Conservation (phyloP, 2,888 invertebrate genomes). For the Drosophila meridionalis region DNA sequence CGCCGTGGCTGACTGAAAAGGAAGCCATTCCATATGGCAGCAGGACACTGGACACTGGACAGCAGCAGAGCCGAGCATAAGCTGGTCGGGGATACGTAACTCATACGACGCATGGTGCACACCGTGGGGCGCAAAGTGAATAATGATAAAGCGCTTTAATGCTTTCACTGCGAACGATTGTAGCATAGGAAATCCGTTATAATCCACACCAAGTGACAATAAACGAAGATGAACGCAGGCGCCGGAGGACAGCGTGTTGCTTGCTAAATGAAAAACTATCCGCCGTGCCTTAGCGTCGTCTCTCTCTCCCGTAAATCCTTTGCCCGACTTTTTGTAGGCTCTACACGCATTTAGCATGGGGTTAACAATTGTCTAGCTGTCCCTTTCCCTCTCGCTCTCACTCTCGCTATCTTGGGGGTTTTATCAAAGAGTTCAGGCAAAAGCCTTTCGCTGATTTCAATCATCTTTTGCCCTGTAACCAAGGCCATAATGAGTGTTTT, state of each 20-base stretch:
- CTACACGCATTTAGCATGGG: conserved; percentile 24
- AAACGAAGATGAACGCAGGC: conserved; percentile 65
- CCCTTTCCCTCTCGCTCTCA: background rate
- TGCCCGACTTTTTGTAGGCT: conserved; percentile 15
- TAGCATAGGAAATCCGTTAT: conserved; percentile 76
- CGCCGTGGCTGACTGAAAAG: conserved; percentile 16
- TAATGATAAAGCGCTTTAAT: conserved; percentile 82
- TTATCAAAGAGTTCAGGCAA: conserved; percentile 22
- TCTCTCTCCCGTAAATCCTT: conserved; percentile 45
- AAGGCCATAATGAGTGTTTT: conserved; percentile 52
- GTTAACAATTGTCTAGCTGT: conserved; percentile 24
- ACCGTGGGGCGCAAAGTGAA: conserved; percentile 73
- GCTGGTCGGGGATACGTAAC: conserved; percentile 32
- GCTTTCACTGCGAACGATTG: conserved; percentile 81
- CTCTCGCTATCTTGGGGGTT: background rate
- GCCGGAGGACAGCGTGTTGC: conserved; percentile 21
- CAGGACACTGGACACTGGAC: conserved; percentile 17
- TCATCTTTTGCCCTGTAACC: conserved; percentile 54
- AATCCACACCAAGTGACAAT: conserved; percentile 81
- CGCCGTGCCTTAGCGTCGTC: conserved; percentile 38
- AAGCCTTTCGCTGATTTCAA: conserved; percentile 47
- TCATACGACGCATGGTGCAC: conserved; percentile 64
- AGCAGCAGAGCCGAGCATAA: conserved; percentile 3
- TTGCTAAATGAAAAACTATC: conserved; percentile 70
- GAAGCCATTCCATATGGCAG: conserved; percentile 41